Base-by-base conservation (phyloP, 2,888 invertebrate species). In the Apamea epomidion region DNA sequence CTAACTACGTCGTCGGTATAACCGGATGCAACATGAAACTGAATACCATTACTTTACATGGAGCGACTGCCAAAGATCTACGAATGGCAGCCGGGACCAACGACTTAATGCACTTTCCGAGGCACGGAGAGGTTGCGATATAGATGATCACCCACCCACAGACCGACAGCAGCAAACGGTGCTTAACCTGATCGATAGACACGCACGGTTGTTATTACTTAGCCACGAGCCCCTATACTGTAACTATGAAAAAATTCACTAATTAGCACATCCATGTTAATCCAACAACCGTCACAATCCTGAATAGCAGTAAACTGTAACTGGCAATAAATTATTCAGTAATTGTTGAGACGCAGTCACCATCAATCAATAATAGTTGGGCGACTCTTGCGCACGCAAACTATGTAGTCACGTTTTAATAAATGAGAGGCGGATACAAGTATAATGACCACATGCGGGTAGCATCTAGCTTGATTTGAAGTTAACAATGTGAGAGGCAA, bases 401-500 rank as follows among this genome's bases (percentile, higher is more conserved):
- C 76, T 73, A n/a, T 69, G 72, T 14, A 84, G 89, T 91, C 93
- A 92, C 92, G 92, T 92, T 91, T 87, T 88, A 82, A 80, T 89
- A 89, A 89, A 90, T 87, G 88, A 90, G 89, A 89, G 83, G 89
- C 88, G 90, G 90, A 89, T 89, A 88, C 86, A 89, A 89, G 90
- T 88, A 87, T 85, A 37, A 87, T 84, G 82, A 82, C 76, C 81
- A 86, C 83, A 86, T 77, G 78, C 76, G 76, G 72, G 82, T 74
- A 78, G 58, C 48, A 81, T 51, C 72, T 81, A 79, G 84, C 79
- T 85, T 82, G 42, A 76, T 85, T 76, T 85, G 51, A 67, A 60
- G 70, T 80, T 74, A 79, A 76, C 72, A 68, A 78, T 78, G 69
- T 88, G 60, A 29, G 16, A 64, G 32, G 37, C 18, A 70, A 86